Evolutionary conservation across 2,113 vertebrate species (phyloP).

Genomic region (Circaetus cinerascens): DNA sequence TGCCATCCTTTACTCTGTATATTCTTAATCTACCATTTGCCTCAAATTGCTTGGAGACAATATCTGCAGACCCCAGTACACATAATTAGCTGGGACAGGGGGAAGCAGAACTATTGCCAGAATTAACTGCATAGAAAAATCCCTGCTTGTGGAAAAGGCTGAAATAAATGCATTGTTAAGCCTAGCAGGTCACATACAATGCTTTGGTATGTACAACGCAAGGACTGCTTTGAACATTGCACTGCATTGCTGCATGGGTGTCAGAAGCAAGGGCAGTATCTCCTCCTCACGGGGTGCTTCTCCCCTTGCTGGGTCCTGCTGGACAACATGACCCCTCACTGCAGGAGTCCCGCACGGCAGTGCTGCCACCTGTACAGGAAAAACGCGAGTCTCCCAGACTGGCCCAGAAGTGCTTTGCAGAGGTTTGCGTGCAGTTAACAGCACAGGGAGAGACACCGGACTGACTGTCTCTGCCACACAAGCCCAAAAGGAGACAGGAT

Average conservation of each 20-base stretch:
- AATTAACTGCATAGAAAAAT: background rate
- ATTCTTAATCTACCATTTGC: background rate
- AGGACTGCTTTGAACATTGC: too few species aligned
- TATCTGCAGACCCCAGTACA: background rate
- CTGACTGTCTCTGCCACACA: background rate
- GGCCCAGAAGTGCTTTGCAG: background rate
- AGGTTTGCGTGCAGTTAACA: background rate
- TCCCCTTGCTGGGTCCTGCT: background rate
- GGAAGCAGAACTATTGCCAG: background rate
- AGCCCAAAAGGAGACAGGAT: rapidly evolving
- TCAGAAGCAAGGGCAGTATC: background rate
- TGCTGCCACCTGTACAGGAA: background rate
- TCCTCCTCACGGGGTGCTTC: background rate
- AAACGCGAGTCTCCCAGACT: rapidly evolving
- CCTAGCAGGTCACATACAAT: background rate
- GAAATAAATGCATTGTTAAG: background rate
- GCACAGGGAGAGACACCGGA: background rate
- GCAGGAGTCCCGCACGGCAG: background rate
- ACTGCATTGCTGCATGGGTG: background rate
- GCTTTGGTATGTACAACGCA: rapidly evolving
- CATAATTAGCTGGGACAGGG: background rate
- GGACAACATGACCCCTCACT: rapidly evolving
- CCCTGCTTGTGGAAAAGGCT: background rate
- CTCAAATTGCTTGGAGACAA: background rate
- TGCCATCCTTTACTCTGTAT: background rate